phyloP scores from a whole-genome alignment of 2,797 vertebrate species.

The Spinus pinus region DNA sequence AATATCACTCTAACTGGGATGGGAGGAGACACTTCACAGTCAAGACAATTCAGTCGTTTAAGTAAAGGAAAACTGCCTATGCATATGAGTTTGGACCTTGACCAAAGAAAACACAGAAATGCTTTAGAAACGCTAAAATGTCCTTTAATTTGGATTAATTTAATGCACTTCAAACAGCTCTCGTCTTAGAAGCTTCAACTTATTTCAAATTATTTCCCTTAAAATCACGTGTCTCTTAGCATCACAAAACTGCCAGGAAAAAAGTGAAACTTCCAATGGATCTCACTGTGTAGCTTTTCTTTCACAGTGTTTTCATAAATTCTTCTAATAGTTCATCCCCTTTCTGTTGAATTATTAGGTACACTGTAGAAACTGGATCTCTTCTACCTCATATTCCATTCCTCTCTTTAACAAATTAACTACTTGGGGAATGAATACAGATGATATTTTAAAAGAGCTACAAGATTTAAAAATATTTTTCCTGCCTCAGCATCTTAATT shows the following conservation, averaged over 20 bases:
- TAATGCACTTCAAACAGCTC: slow-evolving; percentile 31
- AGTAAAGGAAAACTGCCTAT: not conserved
- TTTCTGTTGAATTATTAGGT: not conserved
- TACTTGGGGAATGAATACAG: not conserved
- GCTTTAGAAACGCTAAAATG: slow-evolving; percentile 23
- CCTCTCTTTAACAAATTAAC: not conserved
- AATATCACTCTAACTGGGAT: not conserved
- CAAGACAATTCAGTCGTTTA: not conserved
- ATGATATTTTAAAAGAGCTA: not conserved
- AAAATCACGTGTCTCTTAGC: not conserved
- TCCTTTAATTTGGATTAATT: slow-evolving; percentile 50
- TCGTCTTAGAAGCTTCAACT: slow-evolving; percentile 2
- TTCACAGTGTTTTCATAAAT: not conserved
- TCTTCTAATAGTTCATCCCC: not conserved
- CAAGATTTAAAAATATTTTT: not conserved
- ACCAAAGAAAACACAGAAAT: slow-evolving; percentile 30
- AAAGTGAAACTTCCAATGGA: not conserved
- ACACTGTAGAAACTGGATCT: not conserved
- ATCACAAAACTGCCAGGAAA: slow-evolving; percentile 2
- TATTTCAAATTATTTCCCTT: not conserved
- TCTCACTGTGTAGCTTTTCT: not conserved
- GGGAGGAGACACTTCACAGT: not conserved
- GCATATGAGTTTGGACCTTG: slow-evolving; percentile 28
- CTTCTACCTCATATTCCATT: not conserved
- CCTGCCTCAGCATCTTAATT: not conserved